phyloP scores from a whole-genome alignment of 1,140 invertebrate genomes.

The Cecropterus lyciades region DNA sequence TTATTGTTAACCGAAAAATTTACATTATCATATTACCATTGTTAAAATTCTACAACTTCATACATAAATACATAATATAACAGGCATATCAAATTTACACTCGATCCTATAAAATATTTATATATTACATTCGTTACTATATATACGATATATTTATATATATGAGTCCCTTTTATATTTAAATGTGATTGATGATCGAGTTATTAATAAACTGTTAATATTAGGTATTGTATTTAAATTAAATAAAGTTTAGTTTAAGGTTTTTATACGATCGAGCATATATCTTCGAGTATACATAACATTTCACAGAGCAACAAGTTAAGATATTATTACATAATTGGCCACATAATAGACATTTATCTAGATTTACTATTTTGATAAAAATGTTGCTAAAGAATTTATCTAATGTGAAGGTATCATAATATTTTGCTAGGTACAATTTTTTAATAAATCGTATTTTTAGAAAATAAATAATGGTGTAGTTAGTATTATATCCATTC shows the following conservation, averaged over 20 bases:
- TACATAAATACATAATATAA: constrained; percentile 72
- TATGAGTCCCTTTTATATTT: neutral
- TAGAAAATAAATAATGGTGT: neutral
- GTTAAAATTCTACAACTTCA: constrained; percentile 71
- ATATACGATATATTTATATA: neutral
- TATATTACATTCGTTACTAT: no score
- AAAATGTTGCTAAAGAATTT: constrained; percentile 2
- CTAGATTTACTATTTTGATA: neutral
- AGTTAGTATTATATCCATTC: constrained; percentile 4
- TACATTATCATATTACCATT: constrained; percentile 57
- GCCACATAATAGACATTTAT: constrained; percentile 1
- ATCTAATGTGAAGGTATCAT: constrained; percentile 3
- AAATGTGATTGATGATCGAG: no score
- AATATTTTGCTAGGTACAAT: neutral
- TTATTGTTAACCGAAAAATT: constrained; percentile 78
- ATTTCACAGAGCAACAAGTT: neutral
- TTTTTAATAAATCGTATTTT: neutral
- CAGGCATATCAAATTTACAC: constrained; percentile 38
- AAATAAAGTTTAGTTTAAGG: no score
- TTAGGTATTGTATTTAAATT: no score
- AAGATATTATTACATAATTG: neutral
- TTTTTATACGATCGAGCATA: constrained; percentile 4
- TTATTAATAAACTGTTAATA: no score
- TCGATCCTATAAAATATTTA: constrained; percentile 1
- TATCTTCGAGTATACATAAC: constrained; percentile 2